A percentile compares a stretch with the other conserved stretches of the same genome.
Conservation (phyloP, 1,140 invertebrate genomes). For the Psix sp. region DNA sequence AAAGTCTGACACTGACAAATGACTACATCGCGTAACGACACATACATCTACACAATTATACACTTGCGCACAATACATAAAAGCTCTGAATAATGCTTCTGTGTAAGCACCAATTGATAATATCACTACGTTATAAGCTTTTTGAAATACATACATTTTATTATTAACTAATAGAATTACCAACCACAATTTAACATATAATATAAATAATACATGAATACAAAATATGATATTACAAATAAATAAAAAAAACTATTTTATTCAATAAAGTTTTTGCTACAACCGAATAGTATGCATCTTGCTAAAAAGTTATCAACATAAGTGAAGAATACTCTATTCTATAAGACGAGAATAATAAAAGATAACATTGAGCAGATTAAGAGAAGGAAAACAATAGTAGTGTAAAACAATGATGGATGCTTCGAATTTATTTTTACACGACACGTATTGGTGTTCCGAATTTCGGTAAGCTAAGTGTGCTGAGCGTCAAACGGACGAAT, state of each 20-base stretch:
- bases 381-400: constrained; percentile 57
- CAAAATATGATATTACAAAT: constrained; percentile 66
- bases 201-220: constrained; percentile 65
- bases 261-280: constrained; percentile 76
- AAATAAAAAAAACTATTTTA: constrained; percentile 73
- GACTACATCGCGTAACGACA: constrained; percentile 38
- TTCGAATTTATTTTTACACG: constrained; percentile 77
- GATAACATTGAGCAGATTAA: constrained; percentile 3
- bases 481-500: constrained; percentile 22
- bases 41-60: constrained; percentile 42
- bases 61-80: constrained; percentile 54
- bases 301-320: constrained; percentile 65
- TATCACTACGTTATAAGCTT: constrained; percentile 76
- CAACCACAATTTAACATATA: constrained; percentile 57
- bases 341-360: constrained; percentile 62
- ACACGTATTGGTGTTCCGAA: constrained; percentile 67
- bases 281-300: constrained; percentile 72
- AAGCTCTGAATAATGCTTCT: constrained; percentile 63
- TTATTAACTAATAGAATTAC: constrained; percentile 59
- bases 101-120: constrained; percentile 72
- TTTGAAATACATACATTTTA: constrained; percentile 67
- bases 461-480: constrained; percentile 56
- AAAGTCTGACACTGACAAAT: constrained; percentile 53
- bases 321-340: constrained; percentile 65
- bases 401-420: constrained; percentile 68